Evolutionary conservation across 1,140 invertebrate species (phyloP).

Genomic region (Prorops nasuta): DNA sequence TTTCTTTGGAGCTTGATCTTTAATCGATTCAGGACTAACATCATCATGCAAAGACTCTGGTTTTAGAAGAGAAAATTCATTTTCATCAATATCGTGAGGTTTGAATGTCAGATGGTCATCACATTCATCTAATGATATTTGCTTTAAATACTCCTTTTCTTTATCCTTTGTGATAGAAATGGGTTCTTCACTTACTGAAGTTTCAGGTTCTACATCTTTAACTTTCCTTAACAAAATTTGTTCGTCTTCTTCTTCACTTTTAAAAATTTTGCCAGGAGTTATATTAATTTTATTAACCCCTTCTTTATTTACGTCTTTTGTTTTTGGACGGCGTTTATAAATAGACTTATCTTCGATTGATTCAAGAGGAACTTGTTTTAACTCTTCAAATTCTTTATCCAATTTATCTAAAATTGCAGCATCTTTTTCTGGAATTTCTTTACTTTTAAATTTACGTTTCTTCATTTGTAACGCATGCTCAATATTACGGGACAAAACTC

Average conservation of each 20-base stretch:
- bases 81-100: slow-evolving; percentile 50
- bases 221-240: slow-evolving; percentile 31
- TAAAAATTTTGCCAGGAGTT: slow-evolving; percentile 49
- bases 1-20: slow-evolving; percentile 38
- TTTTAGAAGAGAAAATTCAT: too few relatives aligned
- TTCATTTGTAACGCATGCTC: slow-evolving; percentile 64
- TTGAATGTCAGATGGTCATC: slow-evolving; percentile 47
- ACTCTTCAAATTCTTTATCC: slow-evolving; percentile 61
- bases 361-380: slow-evolving; percentile 57
- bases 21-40: too few relatives aligned
- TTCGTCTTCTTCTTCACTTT: slow-evolving; percentile 35
- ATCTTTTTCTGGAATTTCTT: slow-evolving; percentile 51
- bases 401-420: slow-evolving; percentile 54
- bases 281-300: slow-evolving; percentile 34
- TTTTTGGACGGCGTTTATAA: slow-evolving; percentile 38
- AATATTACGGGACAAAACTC: slow-evolving; percentile 66
- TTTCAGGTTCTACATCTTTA: too few relatives aligned
- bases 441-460: slow-evolving; percentile 58
- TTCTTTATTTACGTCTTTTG: slow-evolving; percentile 41
- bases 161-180: slow-evolving; percentile 28
- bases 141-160: slow-evolving; percentile 31
- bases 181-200: slow-evolving; percentile 23
- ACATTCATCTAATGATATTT: slow-evolving; percentile 33
- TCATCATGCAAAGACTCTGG: too few relatives aligned
- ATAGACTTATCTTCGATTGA: slow-evolving; percentile 44